Base-by-base conservation (phyloP, 2,113 vertebrate genomes). In the Chloebia gouldiae region DNA sequence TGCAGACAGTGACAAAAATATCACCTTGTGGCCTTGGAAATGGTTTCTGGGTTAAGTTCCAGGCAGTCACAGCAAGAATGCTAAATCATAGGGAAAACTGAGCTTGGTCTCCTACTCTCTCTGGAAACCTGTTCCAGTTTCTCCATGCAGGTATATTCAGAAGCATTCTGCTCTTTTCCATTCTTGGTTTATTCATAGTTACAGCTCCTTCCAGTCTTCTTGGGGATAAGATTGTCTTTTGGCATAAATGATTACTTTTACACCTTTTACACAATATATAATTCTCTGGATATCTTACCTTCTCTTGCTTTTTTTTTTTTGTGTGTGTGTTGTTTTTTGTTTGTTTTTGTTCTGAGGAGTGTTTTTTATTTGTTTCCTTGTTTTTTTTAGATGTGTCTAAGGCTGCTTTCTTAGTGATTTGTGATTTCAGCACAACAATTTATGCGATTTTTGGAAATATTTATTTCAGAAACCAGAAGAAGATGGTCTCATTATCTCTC, bases 401-500 rank as follows among this genome's bases (percentile, higher is more conserved):
- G 25, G 28, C 24, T 65, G 7, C 11, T 23, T 72, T 15, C 33
- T 77, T 86, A 39, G 22, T 24, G 40, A 80, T 44, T 69, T 50
- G 7, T 40, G 60, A 40, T 59, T 88, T 0, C 0, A 39, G 3
- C 37, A 35, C 17, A 73, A 15, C 30, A 7, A 20, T 56, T 68
- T 21, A 31, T 87, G 23, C 6, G 3, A 22, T 37, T 63, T 91
- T 54, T 79, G 30, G 10, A 56, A n/a, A 19, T 0, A 28, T 11
- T 80, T 69, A 1, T 69, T 73, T 80, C 49, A 31, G 20, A 80
- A 79, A 61, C 13, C 19, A 21, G 19, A 68, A 83, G 30, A 79
- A 23, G 27, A 14, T 0, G 0, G 6, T 61, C 20, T 31, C 1
- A 4, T 60, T 53, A 14, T 37, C 17, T 61, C 2, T 15, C 63